Percentiles rank a stretch among this genome's conserved stretches.
These are phyloP conservation scores for Cyclophora albipunctata DNA, from an alignment of 2,888 invertebrate genomes.

Conservation along the genomic window DNA sequence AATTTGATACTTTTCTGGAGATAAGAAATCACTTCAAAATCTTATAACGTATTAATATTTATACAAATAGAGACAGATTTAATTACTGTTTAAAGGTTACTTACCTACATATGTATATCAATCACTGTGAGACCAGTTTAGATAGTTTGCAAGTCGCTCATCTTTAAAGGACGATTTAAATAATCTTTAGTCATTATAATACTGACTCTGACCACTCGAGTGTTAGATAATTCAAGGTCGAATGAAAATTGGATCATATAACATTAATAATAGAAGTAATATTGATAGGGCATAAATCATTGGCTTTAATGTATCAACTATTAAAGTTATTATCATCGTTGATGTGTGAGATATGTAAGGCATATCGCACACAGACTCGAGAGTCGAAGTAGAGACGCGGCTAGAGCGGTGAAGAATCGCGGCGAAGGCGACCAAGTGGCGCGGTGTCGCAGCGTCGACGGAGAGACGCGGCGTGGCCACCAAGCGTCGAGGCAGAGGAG, in stretches of 20 bases:
- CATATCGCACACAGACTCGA: no score
- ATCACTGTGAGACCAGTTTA: background rate
- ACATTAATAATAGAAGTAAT: background rate
- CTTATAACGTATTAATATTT: background rate
- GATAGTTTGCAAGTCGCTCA: constrained; percentile 9
- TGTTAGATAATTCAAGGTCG: constrained; percentile 2
- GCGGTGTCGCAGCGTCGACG: no score
- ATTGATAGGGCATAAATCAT: background rate
- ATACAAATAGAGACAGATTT: background rate
- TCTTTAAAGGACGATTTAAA: constrained; percentile 1
- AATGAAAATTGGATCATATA: background rate
- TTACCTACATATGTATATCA: background rate
- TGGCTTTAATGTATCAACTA: no score
- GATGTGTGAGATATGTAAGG: no score
- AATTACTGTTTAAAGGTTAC: background rate
- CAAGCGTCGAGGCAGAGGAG: no score
- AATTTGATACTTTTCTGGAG: no score
- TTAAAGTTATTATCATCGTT: no score
- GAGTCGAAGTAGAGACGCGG: no score
- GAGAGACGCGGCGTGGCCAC: no score
- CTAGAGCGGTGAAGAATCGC: no score
- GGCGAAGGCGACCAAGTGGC: no score
- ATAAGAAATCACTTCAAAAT: background rate
- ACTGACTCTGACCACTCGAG: no score
- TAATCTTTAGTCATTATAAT: constrained; percentile 1